These are phyloP conservation scores for Vanacampus margaritifer DNA, from an alignment of 2,113 vertebrate genomes.

Conservation along the genomic window DNA sequence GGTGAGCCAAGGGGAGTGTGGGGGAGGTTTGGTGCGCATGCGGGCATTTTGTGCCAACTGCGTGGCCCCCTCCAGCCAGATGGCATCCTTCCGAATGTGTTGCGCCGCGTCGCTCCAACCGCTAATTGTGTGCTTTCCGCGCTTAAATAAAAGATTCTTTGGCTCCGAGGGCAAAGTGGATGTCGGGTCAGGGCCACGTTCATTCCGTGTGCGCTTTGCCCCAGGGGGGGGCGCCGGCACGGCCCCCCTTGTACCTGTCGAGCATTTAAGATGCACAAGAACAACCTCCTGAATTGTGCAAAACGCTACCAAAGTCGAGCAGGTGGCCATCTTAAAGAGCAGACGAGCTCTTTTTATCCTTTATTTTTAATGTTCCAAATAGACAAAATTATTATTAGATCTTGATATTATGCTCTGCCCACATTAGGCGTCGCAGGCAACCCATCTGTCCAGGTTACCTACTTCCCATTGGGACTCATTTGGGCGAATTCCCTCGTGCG, in stretches of 20 bases:
- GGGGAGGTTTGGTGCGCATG: neutral
- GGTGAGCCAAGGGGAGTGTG: slow-evolving; percentile 8
- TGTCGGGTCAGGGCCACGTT: slow-evolving; percentile 34
- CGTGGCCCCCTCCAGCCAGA: slow-evolving; percentile 18
- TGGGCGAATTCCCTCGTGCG: neutral
- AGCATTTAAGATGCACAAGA: slow-evolving; percentile 18
- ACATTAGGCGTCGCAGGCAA: neutral
- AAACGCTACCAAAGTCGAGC: slow-evolving; percentile 21
- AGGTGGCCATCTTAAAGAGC: slow-evolving; percentile 17
- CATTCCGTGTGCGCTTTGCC: slow-evolving; percentile 43
- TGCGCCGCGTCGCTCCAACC: neutral
- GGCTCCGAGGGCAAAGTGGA: slow-evolving; percentile 17
- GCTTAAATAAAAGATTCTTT: neutral
- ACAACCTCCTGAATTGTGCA: slow-evolving; percentile 24
- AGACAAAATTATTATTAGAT: neutral
- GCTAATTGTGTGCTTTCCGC: neutral
- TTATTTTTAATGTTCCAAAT: neutral
- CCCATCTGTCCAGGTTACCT: neutral
- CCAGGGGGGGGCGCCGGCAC: slow-evolving; percentile 1
- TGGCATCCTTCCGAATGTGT: slow-evolving; percentile 19
- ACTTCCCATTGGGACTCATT: neutral
- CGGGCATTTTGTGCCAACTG: slow-evolving; percentile 15
- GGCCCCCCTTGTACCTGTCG: neutral
- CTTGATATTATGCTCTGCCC: neutral
- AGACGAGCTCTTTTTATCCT: slow-evolving; percentile 2